A percentile compares a stretch with the other conserved stretches of the same genome.
Evolutionary conservation across 2,113 vertebrate species (phyloP).

Genomic region (Phoxinus phoxinus): DNA sequence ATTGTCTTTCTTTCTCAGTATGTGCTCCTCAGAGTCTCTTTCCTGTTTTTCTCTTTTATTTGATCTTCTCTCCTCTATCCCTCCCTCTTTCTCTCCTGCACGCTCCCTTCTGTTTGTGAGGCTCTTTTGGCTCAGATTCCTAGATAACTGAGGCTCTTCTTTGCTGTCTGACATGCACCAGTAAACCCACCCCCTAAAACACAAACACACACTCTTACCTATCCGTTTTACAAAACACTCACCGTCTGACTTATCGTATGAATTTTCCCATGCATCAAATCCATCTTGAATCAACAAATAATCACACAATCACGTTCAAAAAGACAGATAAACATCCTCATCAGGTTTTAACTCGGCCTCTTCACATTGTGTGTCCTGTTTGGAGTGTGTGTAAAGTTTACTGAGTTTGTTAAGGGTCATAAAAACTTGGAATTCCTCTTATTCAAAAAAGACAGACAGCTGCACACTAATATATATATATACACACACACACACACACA

Average conservation of each 20-base stretch:
- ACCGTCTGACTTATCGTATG: background rate
- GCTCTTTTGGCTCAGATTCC: conserved; percentile 78
- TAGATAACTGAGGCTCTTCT: conserved; percentile 78
- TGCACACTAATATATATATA: conserved; percentile 36
- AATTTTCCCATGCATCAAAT: conserved; percentile 13
- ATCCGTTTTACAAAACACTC: conserved; percentile 46
- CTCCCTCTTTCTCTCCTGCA: conserved; percentile 54
- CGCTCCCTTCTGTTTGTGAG: conserved; percentile 62
- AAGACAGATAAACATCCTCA: background rate
- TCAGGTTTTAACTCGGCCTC: conserved; percentile 1
- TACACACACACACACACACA: background rate
- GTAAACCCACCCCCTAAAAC: conserved; percentile 58
- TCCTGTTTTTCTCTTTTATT: conserved; percentile 53
- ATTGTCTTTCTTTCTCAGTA: conserved; percentile 27
- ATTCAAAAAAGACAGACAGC: conserved; percentile 26
- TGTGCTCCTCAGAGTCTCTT: conserved; percentile 47
- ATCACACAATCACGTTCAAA: conserved; percentile 10
- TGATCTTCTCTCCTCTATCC: conserved; percentile 46
- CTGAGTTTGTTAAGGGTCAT: conserved; percentile 40
- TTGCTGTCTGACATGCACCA: conserved; percentile 76
- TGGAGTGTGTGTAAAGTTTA: conserved; percentile 17
- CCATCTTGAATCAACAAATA: conserved; percentile 4
- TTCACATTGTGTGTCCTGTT: background rate
- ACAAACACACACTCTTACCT: conserved; percentile 51
- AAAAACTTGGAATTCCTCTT: conserved; percentile 43